Evolutionary conservation across 1,140 invertebrate genomes (phyloP).

Genomic region (Drosophila punjabiensis): DNA sequence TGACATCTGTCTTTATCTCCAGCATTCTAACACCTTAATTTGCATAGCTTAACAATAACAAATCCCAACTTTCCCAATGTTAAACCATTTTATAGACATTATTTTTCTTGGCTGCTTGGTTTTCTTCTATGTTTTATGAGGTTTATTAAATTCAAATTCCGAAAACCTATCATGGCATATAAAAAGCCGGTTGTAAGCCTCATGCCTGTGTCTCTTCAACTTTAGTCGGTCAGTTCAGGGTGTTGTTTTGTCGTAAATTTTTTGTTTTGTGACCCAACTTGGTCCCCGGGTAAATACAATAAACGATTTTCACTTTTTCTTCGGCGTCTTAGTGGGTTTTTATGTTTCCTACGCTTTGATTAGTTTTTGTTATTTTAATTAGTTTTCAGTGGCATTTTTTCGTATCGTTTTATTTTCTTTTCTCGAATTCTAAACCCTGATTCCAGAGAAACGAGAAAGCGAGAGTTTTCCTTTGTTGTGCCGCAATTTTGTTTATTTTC

Average conservation of each 20-base stretch:
- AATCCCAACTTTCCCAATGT: constrained; percentile 32
- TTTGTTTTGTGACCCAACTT: constrained; percentile 29
- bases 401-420: constrained; percentile 28
- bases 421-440: constrained; percentile 37
- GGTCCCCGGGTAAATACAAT: constrained; percentile 30
- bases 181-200: constrained; percentile 26
- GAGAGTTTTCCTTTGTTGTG: constrained; percentile 47
- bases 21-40: constrained; percentile 27
- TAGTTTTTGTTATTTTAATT: constrained; percentile 55
- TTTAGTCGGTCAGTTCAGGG: constrained; percentile 2
- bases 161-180: constrained; percentile 39
- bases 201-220: constrained; percentile 2
- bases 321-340: constrained; percentile 24
- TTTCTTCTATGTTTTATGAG: constrained; percentile 40
- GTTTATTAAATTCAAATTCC: constrained; percentile 55
- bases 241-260: constrained; percentile 53
- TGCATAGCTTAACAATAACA: constrained; percentile 20
- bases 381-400: constrained; percentile 51
- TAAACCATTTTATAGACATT: constrained; percentile 16
- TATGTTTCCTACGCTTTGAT: constrained; percentile 44
- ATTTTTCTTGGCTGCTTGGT: constrained; percentile 3
- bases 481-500: constrained; percentile 41
- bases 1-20: constrained; percentile 13
- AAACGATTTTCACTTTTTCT: constrained; percentile 52
- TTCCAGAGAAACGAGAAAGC: constrained; percentile 47